Percentiles rank a stretch among this genome's conserved stretches.
Evolutionary conservation across 2,888 invertebrate species (phyloP).

Genomic region (Aleiodes alternator): DNA sequence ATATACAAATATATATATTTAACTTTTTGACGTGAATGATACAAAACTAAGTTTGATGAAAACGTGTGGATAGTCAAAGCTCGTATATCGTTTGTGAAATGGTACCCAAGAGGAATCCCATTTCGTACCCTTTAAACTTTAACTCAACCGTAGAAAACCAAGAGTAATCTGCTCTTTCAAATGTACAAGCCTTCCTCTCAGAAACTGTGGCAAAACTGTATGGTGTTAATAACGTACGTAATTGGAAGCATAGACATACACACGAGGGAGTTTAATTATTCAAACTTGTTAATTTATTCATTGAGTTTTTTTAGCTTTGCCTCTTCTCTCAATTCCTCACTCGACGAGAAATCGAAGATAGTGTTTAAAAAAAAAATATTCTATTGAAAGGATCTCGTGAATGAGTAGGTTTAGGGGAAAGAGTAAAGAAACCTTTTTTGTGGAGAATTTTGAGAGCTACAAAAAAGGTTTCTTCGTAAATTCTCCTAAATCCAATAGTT

Average conservation of each 20-base stretch:
- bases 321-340: background rate
- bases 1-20: too few relatives aligned
- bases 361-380: too few relatives aligned
- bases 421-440: too few relatives aligned
- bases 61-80: background rate
- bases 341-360: background rate
- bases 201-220: background rate
- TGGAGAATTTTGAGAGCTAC: too few relatives aligned
- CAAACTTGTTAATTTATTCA: conserved; percentile 2
- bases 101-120: background rate
- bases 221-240: conserved; percentile 13
- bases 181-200: background rate
- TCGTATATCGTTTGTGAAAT: background rate
- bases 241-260: background rate
- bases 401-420: too few relatives aligned
- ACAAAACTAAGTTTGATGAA: background rate
- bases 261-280: conserved; percentile 8
- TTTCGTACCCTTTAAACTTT: conserved; percentile 6
- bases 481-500: too few relatives aligned
- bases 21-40: background rate
- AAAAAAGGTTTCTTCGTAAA: too few relatives aligned
- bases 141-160: conserved; percentile 3
- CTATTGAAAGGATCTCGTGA: too few relatives aligned
- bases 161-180: conserved; percentile 23
- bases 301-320: background rate